Evolutionary conservation across 2,113 vertebrate genomes (phyloP).

Genomic region (Hyla sarda): DNA sequence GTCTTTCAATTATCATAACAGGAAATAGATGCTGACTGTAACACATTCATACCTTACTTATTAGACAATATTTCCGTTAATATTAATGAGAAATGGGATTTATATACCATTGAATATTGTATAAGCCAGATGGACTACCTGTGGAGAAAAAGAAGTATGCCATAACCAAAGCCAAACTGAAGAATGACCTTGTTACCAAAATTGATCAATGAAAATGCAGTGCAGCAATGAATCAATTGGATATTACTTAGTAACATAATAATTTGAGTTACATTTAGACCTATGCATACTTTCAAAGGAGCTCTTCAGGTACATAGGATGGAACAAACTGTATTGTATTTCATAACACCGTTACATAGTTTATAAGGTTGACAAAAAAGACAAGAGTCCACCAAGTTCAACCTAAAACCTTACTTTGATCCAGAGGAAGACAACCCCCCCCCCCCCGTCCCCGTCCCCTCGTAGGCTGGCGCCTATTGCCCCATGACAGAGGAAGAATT

Average conservation of each 20-base stretch:
- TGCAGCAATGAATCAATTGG: neutral
- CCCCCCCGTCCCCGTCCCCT: too few species aligned
- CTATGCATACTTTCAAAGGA: too few species aligned
- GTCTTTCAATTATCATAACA: slow-evolving; percentile 2
- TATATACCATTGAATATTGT: neutral
- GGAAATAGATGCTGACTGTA: neutral
- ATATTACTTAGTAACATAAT: neutral
- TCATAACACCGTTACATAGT: too few species aligned
- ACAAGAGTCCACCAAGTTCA: too few species aligned
- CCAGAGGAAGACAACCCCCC: too few species aligned
- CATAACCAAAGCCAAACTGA: neutral
- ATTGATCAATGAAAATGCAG: neutral
- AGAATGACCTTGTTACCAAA: neutral
- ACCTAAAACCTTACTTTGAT: too few species aligned
- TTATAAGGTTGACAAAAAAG: too few species aligned
- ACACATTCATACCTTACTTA: neutral
- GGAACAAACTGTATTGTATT: too few species aligned
- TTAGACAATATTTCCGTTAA: neutral
- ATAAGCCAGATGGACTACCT: neutral
- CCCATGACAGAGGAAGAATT: too few species aligned
- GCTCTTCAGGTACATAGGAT: too few species aligned
- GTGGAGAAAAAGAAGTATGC: neutral
- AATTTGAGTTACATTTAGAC: neutral
- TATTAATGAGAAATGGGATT: neutral
- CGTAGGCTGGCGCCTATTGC: too few species aligned